phyloP scores from a whole-genome alignment of 2,888 invertebrate species.

The Microplitis manilae region DNA sequence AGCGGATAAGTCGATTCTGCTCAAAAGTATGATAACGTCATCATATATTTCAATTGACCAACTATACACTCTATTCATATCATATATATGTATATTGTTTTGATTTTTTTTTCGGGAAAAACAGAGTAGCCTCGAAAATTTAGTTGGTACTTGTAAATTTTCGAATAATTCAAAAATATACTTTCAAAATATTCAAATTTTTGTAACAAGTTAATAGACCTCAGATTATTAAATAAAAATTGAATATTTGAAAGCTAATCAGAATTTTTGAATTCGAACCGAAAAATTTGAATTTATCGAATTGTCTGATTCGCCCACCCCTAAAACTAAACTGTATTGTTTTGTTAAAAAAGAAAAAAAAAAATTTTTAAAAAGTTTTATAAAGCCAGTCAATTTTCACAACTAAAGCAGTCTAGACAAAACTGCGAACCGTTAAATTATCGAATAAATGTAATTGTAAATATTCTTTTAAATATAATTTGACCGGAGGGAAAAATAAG shows the following conservation, averaged over 20 bases:
- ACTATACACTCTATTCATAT: conserved; percentile 4
- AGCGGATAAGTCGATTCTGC: conserved; percentile 27
- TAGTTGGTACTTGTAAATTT: background rate
- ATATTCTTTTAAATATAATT: conserved; percentile 52
- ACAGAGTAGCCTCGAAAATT: background rate
- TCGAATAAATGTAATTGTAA: conserved; percentile 54
- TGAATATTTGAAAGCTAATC: no score
- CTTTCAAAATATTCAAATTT: no score
- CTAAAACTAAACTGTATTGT: no score
- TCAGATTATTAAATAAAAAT: no score
- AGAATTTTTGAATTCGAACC: no score
- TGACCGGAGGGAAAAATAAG: conserved; percentile 23
- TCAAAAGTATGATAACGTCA: conserved; percentile 19
- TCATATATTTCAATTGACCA: conserved; percentile 10
- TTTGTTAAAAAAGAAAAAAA: background rate
- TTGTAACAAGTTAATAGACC: no score
- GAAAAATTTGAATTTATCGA: no score
- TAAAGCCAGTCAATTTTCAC: background rate
- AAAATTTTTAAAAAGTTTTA: background rate
- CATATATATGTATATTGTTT: background rate
- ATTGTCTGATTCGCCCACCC: no score
- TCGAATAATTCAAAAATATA: no score
- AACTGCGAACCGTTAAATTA: conserved; percentile 45
- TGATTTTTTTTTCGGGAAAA: background rate
- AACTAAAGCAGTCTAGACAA: background rate